Conservation (phyloP, 2,888 invertebrate species). For the Steinernema hermaphroditum region DNA sequence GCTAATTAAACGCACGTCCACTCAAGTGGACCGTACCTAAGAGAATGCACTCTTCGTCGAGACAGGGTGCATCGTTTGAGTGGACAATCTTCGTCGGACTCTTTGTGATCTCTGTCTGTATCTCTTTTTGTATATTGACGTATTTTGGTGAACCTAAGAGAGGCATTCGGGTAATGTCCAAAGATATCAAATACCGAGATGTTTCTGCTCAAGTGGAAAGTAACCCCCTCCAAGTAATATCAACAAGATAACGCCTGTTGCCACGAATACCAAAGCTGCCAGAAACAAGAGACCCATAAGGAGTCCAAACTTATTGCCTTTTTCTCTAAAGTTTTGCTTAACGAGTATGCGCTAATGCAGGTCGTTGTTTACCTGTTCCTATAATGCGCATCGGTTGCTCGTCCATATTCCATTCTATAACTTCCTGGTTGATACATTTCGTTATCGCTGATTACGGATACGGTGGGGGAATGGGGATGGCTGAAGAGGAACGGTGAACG, state of each 20-base stretch:
- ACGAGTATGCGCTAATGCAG: not conserved
- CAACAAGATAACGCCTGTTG: not conserved
- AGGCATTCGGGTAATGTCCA: too few species aligned
- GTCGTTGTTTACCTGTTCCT: not conserved
- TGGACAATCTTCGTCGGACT: not conserved
- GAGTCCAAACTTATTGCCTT: not conserved
- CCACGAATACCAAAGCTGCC: not conserved
- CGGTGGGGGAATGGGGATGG: slow-evolving; percentile 7
- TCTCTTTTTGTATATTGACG: not conserved
- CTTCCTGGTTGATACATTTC: slow-evolving; percentile 7
- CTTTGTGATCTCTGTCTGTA: not conserved
- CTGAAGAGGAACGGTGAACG: not conserved
- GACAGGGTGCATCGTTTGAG: not conserved
- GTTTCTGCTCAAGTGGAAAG: too few species aligned
- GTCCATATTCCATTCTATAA: not conserved
- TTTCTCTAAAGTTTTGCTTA: not conserved
- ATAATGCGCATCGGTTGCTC: not conserved
- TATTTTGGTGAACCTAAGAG: not conserved
- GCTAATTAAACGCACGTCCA: too few species aligned
- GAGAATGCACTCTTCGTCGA: slow-evolving; percentile 8
- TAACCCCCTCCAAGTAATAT: not conserved
- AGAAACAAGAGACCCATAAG: not conserved
- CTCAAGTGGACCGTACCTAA: too few species aligned
- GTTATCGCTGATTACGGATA: slow-evolving; percentile 21
- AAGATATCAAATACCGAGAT: too few species aligned